Base-by-base conservation (phyloP, 2,888 invertebrate species). In the Panopea generosa region DNA sequence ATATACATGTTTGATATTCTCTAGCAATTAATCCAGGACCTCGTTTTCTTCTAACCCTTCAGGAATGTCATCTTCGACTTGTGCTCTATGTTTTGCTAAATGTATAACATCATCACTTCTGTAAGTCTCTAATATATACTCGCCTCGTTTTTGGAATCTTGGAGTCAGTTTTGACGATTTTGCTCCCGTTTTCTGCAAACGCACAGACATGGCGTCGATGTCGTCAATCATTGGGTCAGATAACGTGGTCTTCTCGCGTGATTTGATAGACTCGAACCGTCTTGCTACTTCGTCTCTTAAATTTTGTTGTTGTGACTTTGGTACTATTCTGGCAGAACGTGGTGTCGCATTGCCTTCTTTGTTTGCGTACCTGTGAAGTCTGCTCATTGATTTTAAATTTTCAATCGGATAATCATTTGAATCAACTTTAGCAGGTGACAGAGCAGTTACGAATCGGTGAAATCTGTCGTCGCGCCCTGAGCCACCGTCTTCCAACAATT, bases 381-480 rank as follows among this genome's bases (percentile, higher is more conserved):
- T 70, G 56, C 86, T 87, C 47, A 79, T 84, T 14, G 83, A 74
- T 38, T 76, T 82, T 33, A 82, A 50, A 61, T 86, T 86, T 67
- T 83, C 84, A 27, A 77, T 26, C 7, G 84, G 85, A 67, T 84
- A 84, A 29, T 82, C 77, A 40, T 79, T 76, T 4, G 53, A 26
- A 26, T 82, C 75, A 6, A 84, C 70, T 14, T 74, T 70, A 11
- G 84, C 84, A 16, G 84, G 83, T 11, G 83, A 82, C 18, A 90
- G 78, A 26, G 77, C 73, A 29, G 73, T 72, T 26, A 84, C 72
- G 14, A 90, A 84, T 20, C 77, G 67, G 22, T 74, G 62, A 65
- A 89, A 90, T 16, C 90, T 60, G 2, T 67, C 76, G 65, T 89
- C 89, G n/a, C 76, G 72, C 9, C 80, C 77, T 1, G 88, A 85